phyloP scores from a whole-genome alignment of 2,797 vertebrate species.

The Pachyuromys duprasi region DNA sequence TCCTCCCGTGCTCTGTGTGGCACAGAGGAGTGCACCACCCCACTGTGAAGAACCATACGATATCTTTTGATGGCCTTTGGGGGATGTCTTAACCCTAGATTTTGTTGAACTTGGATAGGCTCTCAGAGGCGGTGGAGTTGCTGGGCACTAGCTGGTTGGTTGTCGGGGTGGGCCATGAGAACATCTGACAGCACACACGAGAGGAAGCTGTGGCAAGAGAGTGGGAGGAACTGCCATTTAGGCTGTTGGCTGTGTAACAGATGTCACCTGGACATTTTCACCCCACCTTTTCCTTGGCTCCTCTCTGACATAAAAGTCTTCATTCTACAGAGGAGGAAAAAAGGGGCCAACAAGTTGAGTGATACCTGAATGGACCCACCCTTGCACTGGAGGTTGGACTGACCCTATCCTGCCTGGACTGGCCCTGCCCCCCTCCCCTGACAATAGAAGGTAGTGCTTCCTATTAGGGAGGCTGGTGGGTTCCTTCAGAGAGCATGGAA shows the following conservation, averaged over 20 bases:
- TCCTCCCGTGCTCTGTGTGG: accelerated
- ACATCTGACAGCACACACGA: accelerated
- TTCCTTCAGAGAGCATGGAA: slow-evolving; percentile 75
- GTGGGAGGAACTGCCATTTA: accelerated
- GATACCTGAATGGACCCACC: too few relatives aligned
- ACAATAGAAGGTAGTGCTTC: not conserved
- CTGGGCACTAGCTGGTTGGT: not conserved
- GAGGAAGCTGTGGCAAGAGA: not conserved
- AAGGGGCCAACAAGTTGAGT: not conserved
- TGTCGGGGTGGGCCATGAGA: not conserved
- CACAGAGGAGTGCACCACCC: accelerated
- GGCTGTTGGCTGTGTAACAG: not conserved
- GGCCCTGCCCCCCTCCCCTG: not conserved
- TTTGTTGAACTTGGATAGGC: not conserved
- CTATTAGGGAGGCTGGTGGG: slow-evolving; percentile 10
- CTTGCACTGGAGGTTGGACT: not conserved
- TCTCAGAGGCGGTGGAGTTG: accelerated
- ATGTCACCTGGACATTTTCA: not conserved
- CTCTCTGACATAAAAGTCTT: not conserved
- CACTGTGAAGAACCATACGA: accelerated
- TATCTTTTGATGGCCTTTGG: not conserved
- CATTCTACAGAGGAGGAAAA: not conserved
- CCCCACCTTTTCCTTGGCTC: not conserved
- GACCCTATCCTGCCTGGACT: not conserved
- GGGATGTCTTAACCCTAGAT: not conserved